These are phyloP conservation scores for Lepidothrix coronata DNA, from an alignment of 2,113 vertebrate species.

Conservation along the genomic window DNA sequence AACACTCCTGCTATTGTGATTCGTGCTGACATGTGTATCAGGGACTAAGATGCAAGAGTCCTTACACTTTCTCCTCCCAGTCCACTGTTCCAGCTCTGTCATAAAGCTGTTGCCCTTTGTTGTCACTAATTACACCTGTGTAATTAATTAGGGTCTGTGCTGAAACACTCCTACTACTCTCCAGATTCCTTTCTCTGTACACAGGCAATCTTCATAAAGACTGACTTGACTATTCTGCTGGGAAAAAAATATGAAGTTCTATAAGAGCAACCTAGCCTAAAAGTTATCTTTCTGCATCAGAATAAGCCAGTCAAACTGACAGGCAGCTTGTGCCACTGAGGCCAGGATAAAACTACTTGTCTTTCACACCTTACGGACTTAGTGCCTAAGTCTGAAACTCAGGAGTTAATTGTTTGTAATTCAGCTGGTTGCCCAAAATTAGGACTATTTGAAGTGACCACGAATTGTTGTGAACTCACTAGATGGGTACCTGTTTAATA, in stretches of 20 bases:
- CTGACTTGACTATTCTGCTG: not conserved
- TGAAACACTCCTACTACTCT: not conserved
- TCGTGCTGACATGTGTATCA: not conserved
- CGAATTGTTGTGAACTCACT: not conserved
- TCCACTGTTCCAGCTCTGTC: not conserved
- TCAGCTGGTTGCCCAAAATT: not conserved
- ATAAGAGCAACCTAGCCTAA: not conserved
- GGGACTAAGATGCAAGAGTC: not conserved
- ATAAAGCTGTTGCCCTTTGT: not conserved
- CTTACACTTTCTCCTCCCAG: not conserved
- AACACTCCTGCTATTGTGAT: not conserved
- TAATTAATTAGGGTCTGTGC: not conserved
- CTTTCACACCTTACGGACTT: not conserved
- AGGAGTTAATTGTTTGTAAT: not conserved
- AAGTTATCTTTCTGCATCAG: not conserved
- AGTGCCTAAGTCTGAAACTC: not conserved
- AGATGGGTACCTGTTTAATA: not conserved
- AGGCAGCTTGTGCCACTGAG: not conserved
- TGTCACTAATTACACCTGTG: not conserved
- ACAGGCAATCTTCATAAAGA: not conserved
- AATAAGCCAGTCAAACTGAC: not conserved
- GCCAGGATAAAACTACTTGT: not conserved
- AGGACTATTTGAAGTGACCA: not conserved
- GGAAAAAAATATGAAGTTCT: not conserved
- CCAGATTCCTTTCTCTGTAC: not conserved